A percentile compares a stretch with the other conserved stretches of the same genome.
Conservation (phyloP, 2,888 invertebrate species). For the Sussaba pulchella region DNA sequence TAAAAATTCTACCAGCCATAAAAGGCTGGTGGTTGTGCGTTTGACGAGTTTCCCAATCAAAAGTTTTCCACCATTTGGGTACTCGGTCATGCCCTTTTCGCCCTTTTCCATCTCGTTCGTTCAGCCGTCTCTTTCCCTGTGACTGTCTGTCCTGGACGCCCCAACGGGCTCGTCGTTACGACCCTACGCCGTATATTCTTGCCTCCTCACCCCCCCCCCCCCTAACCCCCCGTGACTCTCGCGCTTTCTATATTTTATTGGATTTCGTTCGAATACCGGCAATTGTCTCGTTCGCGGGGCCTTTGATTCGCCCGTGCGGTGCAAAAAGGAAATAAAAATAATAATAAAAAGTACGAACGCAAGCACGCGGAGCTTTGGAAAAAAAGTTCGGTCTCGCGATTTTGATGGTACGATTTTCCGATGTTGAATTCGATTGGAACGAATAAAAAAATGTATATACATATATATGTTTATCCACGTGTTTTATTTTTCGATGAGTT, state of each 20-base stretch:
- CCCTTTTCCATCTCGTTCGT: conserved; percentile 57
- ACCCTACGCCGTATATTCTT: conserved; percentile 68
- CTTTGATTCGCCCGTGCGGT: conserved; percentile 67
- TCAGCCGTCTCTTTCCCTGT: conserved; percentile 50
- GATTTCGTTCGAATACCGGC: conserved; percentile 74
- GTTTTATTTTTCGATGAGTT: too few species aligned
- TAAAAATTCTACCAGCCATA: conserved; percentile 59
- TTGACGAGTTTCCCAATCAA: conserved; percentile 79
- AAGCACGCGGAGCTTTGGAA: conserved; percentile 52
- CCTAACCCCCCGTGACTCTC: conserved; percentile 32
- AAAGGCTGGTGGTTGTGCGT: conserved; percentile 71
- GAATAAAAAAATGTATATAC: conserved; percentile 16
- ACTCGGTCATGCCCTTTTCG: conserved; percentile 66
- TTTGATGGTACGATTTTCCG: conserved; percentile 38
- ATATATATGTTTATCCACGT: neutral
- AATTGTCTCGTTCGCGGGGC: conserved; percentile 73
- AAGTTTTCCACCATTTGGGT: conserved; percentile 74
- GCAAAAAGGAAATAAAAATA: conserved; percentile 49
- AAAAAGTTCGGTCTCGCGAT: conserved; percentile 51
- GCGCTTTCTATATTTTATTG: conserved; percentile 75
- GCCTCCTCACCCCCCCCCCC: conserved; percentile 8
- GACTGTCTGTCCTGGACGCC: conserved; percentile 62
- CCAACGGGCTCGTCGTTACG: conserved; percentile 71
- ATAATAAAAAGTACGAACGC: conserved; percentile 54
- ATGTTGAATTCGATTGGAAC: conserved; percentile 45